phyloP scores from a whole-genome alignment of 2,113 vertebrate species.

The Proteles cristata region DNA sequence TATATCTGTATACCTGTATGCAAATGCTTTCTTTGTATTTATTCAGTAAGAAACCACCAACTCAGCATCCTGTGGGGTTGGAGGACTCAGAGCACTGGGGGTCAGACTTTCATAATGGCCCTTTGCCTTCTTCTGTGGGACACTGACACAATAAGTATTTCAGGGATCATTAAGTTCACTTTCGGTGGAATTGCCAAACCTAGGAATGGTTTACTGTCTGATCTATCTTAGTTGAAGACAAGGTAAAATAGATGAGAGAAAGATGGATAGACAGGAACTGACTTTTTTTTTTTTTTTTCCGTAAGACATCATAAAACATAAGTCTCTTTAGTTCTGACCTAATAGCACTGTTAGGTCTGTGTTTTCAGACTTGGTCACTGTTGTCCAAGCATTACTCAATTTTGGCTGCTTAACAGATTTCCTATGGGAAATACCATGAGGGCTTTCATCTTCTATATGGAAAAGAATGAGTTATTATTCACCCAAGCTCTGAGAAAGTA shows the following conservation, averaged over 20 bases:
- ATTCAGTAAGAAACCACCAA: background rate
- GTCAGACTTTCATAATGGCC: rapidly evolving
- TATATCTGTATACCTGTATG: too few relatives aligned
- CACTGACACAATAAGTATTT: rapidly evolving
- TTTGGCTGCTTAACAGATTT: background rate
- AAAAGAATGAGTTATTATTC: background rate
- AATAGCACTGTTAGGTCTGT: background rate
- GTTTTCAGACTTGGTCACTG: background rate
- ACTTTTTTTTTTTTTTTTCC: background rate
- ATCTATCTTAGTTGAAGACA: background rate
- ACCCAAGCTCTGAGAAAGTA: background rate
- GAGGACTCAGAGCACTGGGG: background rate
- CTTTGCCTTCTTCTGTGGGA: background rate
- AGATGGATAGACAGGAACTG: background rate
- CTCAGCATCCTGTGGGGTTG: background rate
- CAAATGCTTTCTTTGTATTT: background rate
- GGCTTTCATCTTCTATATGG: background rate
- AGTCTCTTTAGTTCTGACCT: background rate
- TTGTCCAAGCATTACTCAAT: too few relatives aligned
- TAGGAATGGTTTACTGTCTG: background rate
- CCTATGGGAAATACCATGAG: background rate
- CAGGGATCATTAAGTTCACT: background rate
- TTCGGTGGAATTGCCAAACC: background rate
- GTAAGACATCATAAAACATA: background rate
- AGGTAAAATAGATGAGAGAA: background rate